Base-by-base conservation (phyloP, 2,888 invertebrate genomes). In the Drosophila ochracea region DNA sequence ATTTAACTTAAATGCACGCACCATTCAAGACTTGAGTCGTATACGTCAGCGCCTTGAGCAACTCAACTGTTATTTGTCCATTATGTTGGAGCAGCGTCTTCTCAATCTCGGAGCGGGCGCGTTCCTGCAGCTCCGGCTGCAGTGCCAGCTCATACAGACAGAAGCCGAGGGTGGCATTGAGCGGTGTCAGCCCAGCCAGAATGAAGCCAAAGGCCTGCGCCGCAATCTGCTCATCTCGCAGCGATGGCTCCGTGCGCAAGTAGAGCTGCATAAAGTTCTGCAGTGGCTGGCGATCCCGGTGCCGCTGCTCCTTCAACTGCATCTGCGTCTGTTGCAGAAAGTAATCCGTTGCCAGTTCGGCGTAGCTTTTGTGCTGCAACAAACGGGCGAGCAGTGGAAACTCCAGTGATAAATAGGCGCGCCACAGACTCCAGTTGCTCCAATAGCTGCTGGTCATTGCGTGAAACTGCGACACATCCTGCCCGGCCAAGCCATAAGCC, bases 121-220 rank as follows among this genome's bases (percentile, higher is more conserved):
- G 84, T 0, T 62, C 84, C 82, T 79, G 92, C 64, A 93, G 43
- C 3, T 92, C 88, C 7, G 89, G 91, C 35, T 92, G 89, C 25
- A 91, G 55, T 0, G 93, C 92, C 58, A 93, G 65, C 67, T 93
- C 93, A 47, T 91, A 92, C 0, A 93, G 77, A 6, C 91, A 90
- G 71, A 95, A 95, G 71, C 94, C 94, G 4, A 96, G 94, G 0
- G 95, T 94, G 0, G 95, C 94, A 0, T 96, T 95, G 0, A 95
- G 95, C 0, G 96, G 95, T 88, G 95, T 95, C 76, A 95, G 95
- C 0, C 96, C 96, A 19, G 95, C 92, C 33, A 92, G 50, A 16
- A 93, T 82, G 58, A 93, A 93, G 4, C 90, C 83, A 72, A 93
- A 93, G 0, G 91, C 87, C 47, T 93, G 92, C 0, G 93, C 93